phyloP scores from a whole-genome alignment of 2,113 vertebrate species.

The Ptyas mucosa region DNA sequence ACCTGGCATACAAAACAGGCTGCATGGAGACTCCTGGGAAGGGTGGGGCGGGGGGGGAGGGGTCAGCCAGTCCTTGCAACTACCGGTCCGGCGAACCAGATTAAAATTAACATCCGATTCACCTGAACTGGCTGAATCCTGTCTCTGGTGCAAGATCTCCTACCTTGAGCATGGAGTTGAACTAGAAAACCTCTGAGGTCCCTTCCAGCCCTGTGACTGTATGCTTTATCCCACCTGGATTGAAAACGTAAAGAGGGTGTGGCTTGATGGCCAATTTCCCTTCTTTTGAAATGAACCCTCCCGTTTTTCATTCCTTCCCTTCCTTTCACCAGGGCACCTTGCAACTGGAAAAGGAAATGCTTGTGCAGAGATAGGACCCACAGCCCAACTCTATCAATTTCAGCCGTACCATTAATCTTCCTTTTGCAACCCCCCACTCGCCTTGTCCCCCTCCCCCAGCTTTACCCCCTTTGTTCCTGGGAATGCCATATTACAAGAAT shows the following conservation, averaged over 20 bases:
- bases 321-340: constrained; percentile 35
- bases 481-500: neutral
- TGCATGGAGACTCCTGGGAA: too few relatives aligned
- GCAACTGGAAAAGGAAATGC: constrained; percentile 39
- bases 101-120: too few relatives aligned
- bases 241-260: neutral
- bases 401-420: neutral
- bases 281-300: neutral
- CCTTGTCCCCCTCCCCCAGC: neutral
- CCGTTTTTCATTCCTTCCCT: neutral
- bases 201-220: neutral
- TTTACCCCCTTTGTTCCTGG: neutral
- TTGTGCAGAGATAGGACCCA: constrained; percentile 5
- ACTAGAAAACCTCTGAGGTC: neutral
- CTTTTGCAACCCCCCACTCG: neutral
- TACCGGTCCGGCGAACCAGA: too few relatives aligned
- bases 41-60: too few relatives aligned
- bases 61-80: too few relatives aligned
- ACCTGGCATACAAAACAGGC: too few relatives aligned
- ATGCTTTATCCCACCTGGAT: neutral
- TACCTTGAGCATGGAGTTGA: neutral
- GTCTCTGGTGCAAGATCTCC: too few relatives aligned
- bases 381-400: neutral
- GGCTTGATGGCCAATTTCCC: neutral
- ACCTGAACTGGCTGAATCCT: too few relatives aligned